Evolutionary conservation across 92 coral and sea anemone species (phyloP), one percentile per base, ranked within the genome.

Genomic region (Paragorgia papillata): DNA sequence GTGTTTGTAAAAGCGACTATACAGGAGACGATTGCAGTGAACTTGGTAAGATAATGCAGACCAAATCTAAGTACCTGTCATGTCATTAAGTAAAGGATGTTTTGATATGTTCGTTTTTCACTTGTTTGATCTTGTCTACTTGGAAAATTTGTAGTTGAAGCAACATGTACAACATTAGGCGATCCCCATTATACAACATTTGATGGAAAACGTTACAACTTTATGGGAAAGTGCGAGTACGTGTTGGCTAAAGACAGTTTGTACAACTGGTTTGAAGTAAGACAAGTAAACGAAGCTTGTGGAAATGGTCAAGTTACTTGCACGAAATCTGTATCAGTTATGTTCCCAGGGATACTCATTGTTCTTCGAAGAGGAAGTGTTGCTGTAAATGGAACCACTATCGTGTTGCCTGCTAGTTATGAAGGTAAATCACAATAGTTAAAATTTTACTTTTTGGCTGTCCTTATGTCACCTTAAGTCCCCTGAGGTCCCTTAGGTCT

Each of bases 191-290:
- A 71, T 25, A n/a, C 18, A 10, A 71, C 78, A 20, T 71, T 71
- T 27, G 78, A 71, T 33, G 78, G 78, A 35, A 53, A 6, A 18
- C 17, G 26, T 1, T 71, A 53, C 17, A 50, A 53, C 31, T 71
- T 71, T 64, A 71, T 71, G 78, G 78, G 78, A 37, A 54, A 15
- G 12, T 71, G 78, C 25, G 78, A 71, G 57, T 71, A 71, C 27
- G 44, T 55, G 15, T 51, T 71, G 13, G 78, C 78, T 10, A 71
- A 55, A 32, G 78, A 71, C 30, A 13, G 33, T 28, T 13, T 19
- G 7, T 9, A 69, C 28, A 69, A 55, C 17, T 7, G 25, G 28
- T 71, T 71, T 54, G 78, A 71, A 53, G 39, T 71, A 15, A 35
- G 78, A 54, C 78, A 71, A 53, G 64, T 54, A 2, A 71, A 71